Base-by-base conservation (phyloP, 2,888 invertebrate genomes). In the Chrysolina americana region DNA sequence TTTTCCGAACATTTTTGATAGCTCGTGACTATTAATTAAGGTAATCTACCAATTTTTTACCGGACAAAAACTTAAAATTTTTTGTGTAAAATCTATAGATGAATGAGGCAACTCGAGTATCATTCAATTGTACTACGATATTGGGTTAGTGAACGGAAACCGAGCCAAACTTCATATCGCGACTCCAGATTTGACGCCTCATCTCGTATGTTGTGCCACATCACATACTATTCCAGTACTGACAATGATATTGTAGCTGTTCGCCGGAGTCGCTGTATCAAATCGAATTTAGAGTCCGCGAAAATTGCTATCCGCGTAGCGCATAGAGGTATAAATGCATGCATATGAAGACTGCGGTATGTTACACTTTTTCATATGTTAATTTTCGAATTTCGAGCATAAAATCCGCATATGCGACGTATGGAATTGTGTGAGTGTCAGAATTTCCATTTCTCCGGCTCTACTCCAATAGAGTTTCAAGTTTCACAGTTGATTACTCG, bases 221-320 rank as follows among this genome's bases (percentile, higher is more conserved):
- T n/a, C 9, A 28, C n/a, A 59, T 15, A 36, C n/a, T 59, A 36
- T 36, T 59, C 59, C 28, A n/a, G 59, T 59, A 28, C 15, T 36
- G n/a, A 36, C 59, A 59, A 59, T 59, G 19, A 23, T 65, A 65
- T 65, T 65, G 44, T 47, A 23, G 21, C 65, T 48, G 23, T 47
- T 48, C 48, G n/a, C 15, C n/a, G 50, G 44, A 21, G 21, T 44
- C 11, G n/a, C 65, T 65, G 50, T 19, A 53, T 62, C 41, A 73
- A 78, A 76, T 78, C 65, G 76, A 75, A 70, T 77, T 77, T 66
- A 74, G 71, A 77, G 48, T 68, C 44, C 15, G 19, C 48, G 78
- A 75, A 78, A 75, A 78, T 78, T 74, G 76, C 68, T 69, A 76
- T 78, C 76, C 73, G 69, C 72, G 79, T 62, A 78, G 74, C 68